phyloP scores from a whole-genome alignment of 2,888 invertebrate species.

The Conistra vaccinii region DNA sequence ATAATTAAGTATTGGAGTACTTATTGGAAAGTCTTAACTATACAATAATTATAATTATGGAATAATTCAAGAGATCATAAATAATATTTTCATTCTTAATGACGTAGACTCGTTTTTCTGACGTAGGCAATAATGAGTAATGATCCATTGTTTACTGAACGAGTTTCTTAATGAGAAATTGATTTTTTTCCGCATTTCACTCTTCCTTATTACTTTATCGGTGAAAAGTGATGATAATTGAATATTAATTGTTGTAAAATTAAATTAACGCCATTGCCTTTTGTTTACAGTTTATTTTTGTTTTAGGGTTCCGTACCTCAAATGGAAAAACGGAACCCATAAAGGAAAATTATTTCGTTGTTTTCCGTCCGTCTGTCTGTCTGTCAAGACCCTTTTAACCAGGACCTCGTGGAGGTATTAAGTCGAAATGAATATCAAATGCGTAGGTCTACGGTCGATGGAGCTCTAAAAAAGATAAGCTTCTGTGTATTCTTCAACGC shows the following conservation, averaged over 20 bases:
- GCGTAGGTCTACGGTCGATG: too few species aligned
- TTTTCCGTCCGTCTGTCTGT: too few species aligned
- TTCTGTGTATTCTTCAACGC: too few species aligned
- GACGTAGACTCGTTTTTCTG: background rate
- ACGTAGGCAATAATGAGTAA: conserved; percentile 16
- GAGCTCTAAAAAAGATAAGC: too few species aligned
- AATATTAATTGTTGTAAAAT: conserved; percentile 4
- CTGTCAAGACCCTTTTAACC: too few species aligned
- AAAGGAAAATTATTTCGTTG: too few species aligned
- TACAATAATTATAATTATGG: too few species aligned
- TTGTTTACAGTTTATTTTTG: background rate
- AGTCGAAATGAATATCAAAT: background rate
- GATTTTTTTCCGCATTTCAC: background rate
- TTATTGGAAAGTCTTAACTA: background rate
- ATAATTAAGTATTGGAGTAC: background rate
- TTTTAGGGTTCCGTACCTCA: background rate
- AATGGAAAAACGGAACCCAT: too few species aligned
- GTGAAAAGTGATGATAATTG: conserved; percentile 11
- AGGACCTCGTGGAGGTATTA: background rate
- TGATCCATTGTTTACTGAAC: conserved; percentile 31
- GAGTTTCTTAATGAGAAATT: conserved; percentile 12
- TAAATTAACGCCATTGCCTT: background rate
- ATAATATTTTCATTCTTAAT: conserved; percentile 7
- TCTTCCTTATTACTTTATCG: conserved; percentile 17
- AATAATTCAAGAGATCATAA: background rate